Evolutionary conservation across 1,140 invertebrate genomes (phyloP).

Genomic region (Polypedilum pembai): DNA sequence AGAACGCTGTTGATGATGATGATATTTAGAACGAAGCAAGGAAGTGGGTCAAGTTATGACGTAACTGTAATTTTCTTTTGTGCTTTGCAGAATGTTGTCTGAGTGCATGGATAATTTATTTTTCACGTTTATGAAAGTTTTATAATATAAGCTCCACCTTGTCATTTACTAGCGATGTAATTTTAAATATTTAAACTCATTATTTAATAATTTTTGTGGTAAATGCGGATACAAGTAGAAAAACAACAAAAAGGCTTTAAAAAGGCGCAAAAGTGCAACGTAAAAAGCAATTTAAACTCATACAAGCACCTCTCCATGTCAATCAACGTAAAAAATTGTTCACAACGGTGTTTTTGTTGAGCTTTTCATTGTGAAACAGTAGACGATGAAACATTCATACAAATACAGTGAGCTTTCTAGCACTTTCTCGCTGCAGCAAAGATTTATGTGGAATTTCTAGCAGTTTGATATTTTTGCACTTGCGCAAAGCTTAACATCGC

Average conservation of each 20-base stretch:
- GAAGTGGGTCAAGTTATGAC: slow-evolving; percentile 3
- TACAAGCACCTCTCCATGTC: slow-evolving; percentile 3
- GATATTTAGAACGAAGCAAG: not conserved
- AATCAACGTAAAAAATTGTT: slow-evolving; percentile 5
- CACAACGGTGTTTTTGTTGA: slow-evolving; percentile 11
- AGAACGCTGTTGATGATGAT: slow-evolving; percentile 11
- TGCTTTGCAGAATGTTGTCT: not conserved
- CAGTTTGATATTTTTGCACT: not conserved
- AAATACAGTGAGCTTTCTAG: not conserved
- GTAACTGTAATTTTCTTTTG: not conserved
- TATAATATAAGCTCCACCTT: too few relatives aligned
- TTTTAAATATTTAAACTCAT: too few relatives aligned
- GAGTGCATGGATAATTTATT: not conserved
- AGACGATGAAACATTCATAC: not conserved
- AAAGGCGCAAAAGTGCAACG: slow-evolving; percentile 9
- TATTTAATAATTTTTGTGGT: not conserved
- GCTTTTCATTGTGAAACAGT: not conserved
- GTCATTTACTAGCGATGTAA: too few relatives aligned
- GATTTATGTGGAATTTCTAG: too few relatives aligned
- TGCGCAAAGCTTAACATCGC: not conserved
- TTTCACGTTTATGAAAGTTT: not conserved
- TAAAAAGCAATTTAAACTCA: not conserved
- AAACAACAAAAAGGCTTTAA: too few relatives aligned
- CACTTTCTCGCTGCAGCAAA: not conserved
- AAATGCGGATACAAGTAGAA: too few relatives aligned